Conservation (phyloP, 2,113 vertebrate genomes). For the Phoxinus phoxinus region DNA sequence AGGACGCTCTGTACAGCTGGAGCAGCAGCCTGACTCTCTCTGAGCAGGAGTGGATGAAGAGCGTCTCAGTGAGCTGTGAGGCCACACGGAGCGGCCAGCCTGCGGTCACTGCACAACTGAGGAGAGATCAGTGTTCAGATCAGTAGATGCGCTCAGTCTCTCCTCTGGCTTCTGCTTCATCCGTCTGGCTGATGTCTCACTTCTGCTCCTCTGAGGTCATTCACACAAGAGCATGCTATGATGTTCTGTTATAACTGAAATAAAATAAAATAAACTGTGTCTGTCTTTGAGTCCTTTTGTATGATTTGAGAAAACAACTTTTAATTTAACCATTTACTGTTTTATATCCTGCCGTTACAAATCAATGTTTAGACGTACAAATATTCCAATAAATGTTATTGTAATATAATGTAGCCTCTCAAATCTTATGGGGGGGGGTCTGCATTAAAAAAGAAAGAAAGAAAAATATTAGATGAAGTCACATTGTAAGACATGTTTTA, state of each 20-base stretch:
- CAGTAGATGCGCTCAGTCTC: constrained; percentile 39
- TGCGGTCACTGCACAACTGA: constrained; percentile 58
- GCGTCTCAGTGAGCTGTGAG: constrained; percentile 62
- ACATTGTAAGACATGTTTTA: too few relatives aligned
- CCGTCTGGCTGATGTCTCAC: background rate
- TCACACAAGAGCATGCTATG: background rate
- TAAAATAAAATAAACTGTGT: background rate
- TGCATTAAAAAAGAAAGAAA: too few relatives aligned
- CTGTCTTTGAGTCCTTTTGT: background rate
- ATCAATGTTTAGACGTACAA: too few relatives aligned
- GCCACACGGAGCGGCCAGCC: constrained; percentile 56
- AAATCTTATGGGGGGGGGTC: too few relatives aligned
- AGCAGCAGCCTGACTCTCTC: constrained; percentile 58
- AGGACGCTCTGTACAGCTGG: constrained; percentile 41
- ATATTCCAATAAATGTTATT: too few relatives aligned
- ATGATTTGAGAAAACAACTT: background rate
- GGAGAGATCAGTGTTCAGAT: constrained; percentile 55
- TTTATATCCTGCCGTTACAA: too few relatives aligned
- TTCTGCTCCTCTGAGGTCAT: background rate
- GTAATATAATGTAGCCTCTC: too few relatives aligned
- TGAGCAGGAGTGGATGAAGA: constrained; percentile 58
- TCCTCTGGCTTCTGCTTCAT: background rate
- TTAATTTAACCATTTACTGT: too few relatives aligned
- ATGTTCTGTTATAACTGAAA: background rate
- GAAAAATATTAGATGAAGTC: too few relatives aligned